Conservation (phyloP, 2,797 vertebrate genomes). For the Salmo trutta region DNA sequence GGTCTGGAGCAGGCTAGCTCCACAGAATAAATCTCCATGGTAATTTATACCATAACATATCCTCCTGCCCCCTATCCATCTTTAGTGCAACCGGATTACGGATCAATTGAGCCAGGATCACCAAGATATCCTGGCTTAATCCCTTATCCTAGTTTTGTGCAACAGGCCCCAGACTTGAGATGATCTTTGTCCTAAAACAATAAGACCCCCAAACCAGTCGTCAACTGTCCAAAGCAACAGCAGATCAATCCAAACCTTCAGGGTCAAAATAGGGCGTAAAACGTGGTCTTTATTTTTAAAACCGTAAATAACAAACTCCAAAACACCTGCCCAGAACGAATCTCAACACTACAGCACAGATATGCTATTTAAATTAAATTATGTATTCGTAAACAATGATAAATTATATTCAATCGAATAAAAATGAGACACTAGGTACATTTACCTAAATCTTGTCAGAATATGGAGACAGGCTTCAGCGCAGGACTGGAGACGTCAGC, state of each 20-base stretch:
- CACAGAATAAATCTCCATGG: no score
- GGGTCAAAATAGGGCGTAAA: background rate
- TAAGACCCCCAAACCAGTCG: constrained; percentile 8
- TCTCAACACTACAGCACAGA: background rate
- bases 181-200: no score
- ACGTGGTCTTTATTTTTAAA: background rate
- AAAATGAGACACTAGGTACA: background rate
- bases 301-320: background rate
- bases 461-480: background rate
- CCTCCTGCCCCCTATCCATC: no score
- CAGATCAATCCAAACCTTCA: background rate
- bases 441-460: background rate
- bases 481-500: constrained; percentile 15
- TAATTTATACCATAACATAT: no score
- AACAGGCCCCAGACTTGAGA: no score
- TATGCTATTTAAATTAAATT: background rate
- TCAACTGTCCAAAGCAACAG: constrained; percentile 12
- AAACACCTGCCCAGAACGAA: background rate
- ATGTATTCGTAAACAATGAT: background rate
- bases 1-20: no score
- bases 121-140: no score
- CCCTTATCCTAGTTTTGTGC: no score
- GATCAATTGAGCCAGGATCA: no score
- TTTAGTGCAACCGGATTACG: no score
- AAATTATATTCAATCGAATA: background rate